phyloP scores from a whole-genome alignment of 2,113 vertebrate species.

The Pollimyrus isidori region DNA sequence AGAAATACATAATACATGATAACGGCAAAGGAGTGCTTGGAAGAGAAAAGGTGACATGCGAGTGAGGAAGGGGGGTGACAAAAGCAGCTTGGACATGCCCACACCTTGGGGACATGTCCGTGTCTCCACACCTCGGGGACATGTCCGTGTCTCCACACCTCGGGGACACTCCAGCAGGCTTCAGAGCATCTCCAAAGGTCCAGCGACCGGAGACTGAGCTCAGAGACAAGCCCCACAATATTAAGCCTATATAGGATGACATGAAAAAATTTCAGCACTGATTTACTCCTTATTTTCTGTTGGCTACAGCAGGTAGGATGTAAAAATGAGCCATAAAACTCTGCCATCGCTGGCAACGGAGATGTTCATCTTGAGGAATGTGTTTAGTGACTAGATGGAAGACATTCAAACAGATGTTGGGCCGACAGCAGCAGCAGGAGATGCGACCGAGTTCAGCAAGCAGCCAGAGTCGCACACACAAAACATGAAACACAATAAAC shows the following conservation, averaged over 20 bases:
- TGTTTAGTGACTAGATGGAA: neutral
- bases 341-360: neutral
- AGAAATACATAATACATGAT: neutral
- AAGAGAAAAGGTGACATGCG: neutral
- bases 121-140: too few species aligned
- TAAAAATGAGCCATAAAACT: neutral
- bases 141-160: neutral
- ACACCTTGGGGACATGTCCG: too few species aligned
- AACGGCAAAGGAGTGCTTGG: neutral
- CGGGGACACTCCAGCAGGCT: neutral
- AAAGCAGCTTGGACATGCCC: neutral
- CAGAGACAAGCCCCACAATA: neutral
- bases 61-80: neutral
- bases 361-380: neutral
- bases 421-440: neutral
- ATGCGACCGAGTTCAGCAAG: neutral
- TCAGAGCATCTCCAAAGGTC: neutral
- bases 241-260: neutral
- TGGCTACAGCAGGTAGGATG: neutral
- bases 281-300: conserved; percentile 4
- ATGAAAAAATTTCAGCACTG: neutral
- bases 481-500: neutral
- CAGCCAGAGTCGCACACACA: neutral
- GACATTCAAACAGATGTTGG: neutral
- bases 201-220: neutral